Percentiles rank a stretch among this genome's conserved stretches.
phyloP scores from a whole-genome alignment of 2,113 vertebrate genomes.

The Xenus cinereus region DNA sequence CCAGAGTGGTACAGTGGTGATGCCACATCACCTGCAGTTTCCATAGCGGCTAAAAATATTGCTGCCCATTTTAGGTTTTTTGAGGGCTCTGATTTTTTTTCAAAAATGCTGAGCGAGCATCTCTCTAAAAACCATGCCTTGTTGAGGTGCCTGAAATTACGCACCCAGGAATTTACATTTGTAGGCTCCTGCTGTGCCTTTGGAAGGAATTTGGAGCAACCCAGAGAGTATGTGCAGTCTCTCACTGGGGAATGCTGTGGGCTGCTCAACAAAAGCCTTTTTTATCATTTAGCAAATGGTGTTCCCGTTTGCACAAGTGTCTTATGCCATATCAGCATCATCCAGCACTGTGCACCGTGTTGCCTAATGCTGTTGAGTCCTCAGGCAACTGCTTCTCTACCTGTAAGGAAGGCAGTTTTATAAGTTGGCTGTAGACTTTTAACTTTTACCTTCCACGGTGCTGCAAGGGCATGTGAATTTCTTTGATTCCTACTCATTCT shows the following conservation, averaged over 20 bases:
- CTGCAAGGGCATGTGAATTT: neutral
- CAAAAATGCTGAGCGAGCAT: neutral
- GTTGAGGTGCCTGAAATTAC: neutral
- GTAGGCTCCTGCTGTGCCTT: neutral
- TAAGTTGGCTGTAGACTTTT: neutral
- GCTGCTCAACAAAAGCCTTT: neutral
- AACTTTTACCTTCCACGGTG: neutral
- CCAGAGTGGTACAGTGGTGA: neutral
- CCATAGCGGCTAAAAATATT: neutral
- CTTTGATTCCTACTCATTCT: neutral
- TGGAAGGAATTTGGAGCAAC: neutral
- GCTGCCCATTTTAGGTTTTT: neutral
- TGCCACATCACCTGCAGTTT: neutral
- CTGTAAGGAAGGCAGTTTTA: neutral
- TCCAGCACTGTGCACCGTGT: neutral
- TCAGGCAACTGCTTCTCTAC: neutral
- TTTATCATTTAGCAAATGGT: neutral
- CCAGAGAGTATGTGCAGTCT: neutral
- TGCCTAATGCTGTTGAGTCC: neutral
- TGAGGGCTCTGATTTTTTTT: neutral
- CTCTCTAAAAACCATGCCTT: neutral
- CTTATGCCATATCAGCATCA: neutral
- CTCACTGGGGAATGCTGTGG: neutral
- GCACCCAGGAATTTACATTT: neutral
- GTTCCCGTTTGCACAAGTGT: neutral